Conservation (phyloP, 2,797 vertebrate genomes). For the Tokudaia tokunoshimensis region DNA sequence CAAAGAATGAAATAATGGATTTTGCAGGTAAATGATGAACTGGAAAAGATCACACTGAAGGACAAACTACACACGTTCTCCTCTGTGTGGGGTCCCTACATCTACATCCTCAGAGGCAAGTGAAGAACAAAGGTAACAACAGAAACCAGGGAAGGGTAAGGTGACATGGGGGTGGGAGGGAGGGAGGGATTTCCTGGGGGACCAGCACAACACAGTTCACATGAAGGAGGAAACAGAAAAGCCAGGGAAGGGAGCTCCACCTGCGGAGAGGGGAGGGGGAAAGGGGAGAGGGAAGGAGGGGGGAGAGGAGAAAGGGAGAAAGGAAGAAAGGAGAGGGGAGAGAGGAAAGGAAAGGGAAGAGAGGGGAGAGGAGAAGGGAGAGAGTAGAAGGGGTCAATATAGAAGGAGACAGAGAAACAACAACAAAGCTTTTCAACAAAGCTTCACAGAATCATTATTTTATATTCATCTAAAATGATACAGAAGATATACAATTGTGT, state of each 20-base stretch:
- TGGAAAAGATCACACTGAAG: neutral
- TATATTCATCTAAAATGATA: neutral
- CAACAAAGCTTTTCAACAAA: neutral
- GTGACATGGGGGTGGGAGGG: neutral
- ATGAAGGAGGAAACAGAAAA: neutral
- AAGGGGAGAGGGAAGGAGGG: too few relatives aligned
- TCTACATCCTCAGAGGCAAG: neutral
- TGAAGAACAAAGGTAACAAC: neutral
- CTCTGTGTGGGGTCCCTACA: neutral
- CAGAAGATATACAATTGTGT: neutral
- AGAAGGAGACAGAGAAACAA: neutral
- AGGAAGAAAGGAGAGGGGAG: too few relatives aligned
- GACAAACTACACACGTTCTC: neutral
- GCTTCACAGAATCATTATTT: neutral
- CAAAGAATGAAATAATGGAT: neutral
- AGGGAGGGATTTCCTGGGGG: neutral
- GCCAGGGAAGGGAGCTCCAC: neutral
- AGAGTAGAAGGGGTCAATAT: neutral
- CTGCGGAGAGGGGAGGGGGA: too few relatives aligned
- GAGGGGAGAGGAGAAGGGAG: accelerated
- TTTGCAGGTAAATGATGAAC: neutral
- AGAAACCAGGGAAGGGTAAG: neutral
- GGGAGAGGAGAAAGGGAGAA: accelerated
- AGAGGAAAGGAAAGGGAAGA: too few relatives aligned
- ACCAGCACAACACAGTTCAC: neutral